These are phyloP conservation scores for Sylvicola cinctus DNA, from an alignment of 2,888 invertebrate genomes.

Conservation along the genomic window DNA sequence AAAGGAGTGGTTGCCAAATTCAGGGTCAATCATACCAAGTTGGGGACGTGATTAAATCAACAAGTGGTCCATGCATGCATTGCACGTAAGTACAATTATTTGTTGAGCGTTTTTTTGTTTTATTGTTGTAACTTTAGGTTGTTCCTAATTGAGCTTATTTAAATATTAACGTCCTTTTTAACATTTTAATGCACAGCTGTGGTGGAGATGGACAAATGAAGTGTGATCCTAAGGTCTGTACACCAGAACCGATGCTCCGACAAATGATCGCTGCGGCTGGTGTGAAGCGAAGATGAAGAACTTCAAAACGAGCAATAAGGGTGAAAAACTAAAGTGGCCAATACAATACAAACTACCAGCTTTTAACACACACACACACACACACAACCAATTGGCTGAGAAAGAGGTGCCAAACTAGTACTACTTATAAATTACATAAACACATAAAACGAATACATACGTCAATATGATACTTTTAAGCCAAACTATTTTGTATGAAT, in stretches of 20 bases:
- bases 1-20: constrained; percentile 65
- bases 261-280: constrained; percentile 77
- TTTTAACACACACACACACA: too few relatives aligned
- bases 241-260: constrained; percentile 73
- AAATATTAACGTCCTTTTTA: too few relatives aligned
- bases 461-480: too few relatives aligned
- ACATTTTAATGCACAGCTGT: too few relatives aligned
- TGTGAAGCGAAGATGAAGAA: constrained; percentile 49
- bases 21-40: constrained; percentile 67
- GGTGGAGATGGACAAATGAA: constrained; percentile 86
- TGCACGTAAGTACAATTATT: constrained; percentile 62
- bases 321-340: too few relatives aligned
- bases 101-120: constrained; percentile 2
- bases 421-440: too few relatives aligned
- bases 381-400: too few relatives aligned
- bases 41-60: constrained; percentile 64
- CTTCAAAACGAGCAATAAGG: too few relatives aligned
- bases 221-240: constrained; percentile 78
- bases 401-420: too few relatives aligned
- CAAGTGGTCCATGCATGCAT: constrained; percentile 82
- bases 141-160: background rate
- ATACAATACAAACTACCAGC: too few relatives aligned
- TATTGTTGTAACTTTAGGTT: constrained; percentile 2
- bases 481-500: too few relatives aligned
- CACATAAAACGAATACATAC: too few relatives aligned